Base-by-base conservation (phyloP, 2,113 vertebrate species). In the Sclerurus mexicanus region DNA sequence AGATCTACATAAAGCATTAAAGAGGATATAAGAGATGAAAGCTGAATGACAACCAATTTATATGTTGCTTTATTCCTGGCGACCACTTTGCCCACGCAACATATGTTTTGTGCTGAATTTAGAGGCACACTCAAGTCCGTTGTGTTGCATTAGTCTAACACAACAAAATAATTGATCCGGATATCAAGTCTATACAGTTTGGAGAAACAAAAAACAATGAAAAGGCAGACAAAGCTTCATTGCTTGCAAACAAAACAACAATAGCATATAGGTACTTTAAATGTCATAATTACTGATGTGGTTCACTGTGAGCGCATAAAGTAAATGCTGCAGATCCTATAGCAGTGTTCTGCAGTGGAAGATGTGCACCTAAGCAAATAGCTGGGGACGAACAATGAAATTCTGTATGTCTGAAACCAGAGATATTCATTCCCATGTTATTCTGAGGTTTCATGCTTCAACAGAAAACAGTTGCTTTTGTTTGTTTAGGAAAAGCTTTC, bases 61-160 rank as follows among this genome's bases (percentile, higher is more conserved):
- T 60, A 22, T 44, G 8, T 74, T 4, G 8, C 74, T 76, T 82
- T 88, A 53, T 88, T 96, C 72, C 71, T 92, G 88, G 89, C 75
- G 24, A 59, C 20, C 28, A 21, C n/a, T 94, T 66, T 84, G 78
- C 85, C 67, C 76, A 73, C 73, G 27, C 68, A 89, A 82, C 44
- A 17, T 74, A 93, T 90, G 64, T 81, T 96, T 86, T 69, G 19
- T 64, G 53, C 49, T 87, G 86, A 92, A 76, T 93, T 90, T 82
- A 69, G 83, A 90, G 60, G 40, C 24, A 52, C 24, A 7, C 24
- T 90, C 8, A 1, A 49, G 52, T 62, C 93, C 42, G 47, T 90
- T 72, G 69, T 89, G 52, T 90, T 90, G 49, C 18, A 19, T 88
- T 84, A 84, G 60, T 75, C 85, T 90, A 85, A 64, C 56, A 86